Evolutionary conservation across 2,797 vertebrate species (phyloP).

Genomic region (Acanthornis magna): DNA sequence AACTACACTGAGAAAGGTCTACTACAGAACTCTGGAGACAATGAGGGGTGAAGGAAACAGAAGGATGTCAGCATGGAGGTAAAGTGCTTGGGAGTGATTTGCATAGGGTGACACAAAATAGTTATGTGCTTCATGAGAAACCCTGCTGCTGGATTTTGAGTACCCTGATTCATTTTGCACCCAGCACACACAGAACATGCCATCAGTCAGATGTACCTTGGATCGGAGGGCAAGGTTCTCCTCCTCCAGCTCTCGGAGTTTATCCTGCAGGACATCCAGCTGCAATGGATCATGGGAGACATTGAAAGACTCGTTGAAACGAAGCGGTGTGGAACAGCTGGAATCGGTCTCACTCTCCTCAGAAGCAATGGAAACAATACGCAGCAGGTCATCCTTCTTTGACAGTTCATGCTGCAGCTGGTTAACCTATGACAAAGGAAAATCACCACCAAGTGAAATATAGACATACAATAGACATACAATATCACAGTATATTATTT

Average conservation of each 20-base stretch:
- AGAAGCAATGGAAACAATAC: slow-evolving; percentile 89
- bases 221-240: slow-evolving; percentile 90
- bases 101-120: background rate
- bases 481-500: background rate
- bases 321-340: slow-evolving; percentile 86
- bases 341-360: slow-evolving; percentile 96
- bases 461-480: background rate
- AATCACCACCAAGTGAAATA: background rate
- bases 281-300: slow-evolving; percentile 81
- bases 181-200: rapidly evolving
- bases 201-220: slow-evolving; percentile 71
- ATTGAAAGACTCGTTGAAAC: slow-evolving; percentile 74
- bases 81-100: background rate
- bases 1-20: background rate
- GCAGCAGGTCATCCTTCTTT: slow-evolving; percentile 94
- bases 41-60: background rate
- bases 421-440: slow-evolving; percentile 80
- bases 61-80: background rate
- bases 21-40: background rate
- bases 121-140: background rate
- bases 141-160: background rate
- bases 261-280: slow-evolving; percentile 88
- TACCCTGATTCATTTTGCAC: background rate
- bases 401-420: slow-evolving; percentile 94
- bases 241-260: slow-evolving; percentile 92